Evolutionary conservation across 2,888 invertebrate species (phyloP), one percentile per base, ranked within the genome.

Genomic region (Anoncus sp.): DNA sequence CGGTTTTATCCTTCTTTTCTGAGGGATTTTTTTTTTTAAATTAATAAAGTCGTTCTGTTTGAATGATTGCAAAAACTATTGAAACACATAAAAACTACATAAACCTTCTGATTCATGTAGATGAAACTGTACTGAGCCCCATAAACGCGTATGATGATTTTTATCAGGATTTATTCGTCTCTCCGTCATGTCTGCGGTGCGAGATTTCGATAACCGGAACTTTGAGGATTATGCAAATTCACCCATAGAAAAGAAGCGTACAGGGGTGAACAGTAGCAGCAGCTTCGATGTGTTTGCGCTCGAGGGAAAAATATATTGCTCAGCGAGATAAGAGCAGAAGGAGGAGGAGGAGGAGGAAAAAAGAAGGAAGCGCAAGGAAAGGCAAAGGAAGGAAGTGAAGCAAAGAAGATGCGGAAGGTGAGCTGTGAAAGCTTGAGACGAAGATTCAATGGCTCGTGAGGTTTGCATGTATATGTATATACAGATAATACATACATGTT

Each of bases 181-280:
- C 49, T 70, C 45, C 7, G 53, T 40, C 38, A 27, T 60, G 18
- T 62, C 60, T 24, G n/a, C n/a, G 20, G 18, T 5, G 51, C 60
- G 49, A 62, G 70, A 55, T 65, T 78, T 78, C 78, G 70, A 78
- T 78, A 78, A 70, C 75, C 71, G 27, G 62, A 71, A 75, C 70
- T 66, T 78, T 75, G 71, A 67, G 65, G 75, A 75, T 78, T 75
- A 78, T 78, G 70, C 75, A 78, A 78, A 78, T 75, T 66, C 35
- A 18, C n/a, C 31, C 3, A 60, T 40, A 12, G 55, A 59, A 53
- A 40, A 75, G 59, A 70, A 71, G 78, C 71, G 45, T 55, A 55
- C 20, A 49, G 40, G 40, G 7, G 40, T 3, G 22, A 47, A 27
- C 31, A 43, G n/a, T n/a, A n/a, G n/a, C n/a, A n/a, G 24, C 24